Evolutionary conservation across 1,140 invertebrate genomes (phyloP), one percentile per base, ranked within the genome.

Genomic region (Rhyzopertha dominica): DNA sequence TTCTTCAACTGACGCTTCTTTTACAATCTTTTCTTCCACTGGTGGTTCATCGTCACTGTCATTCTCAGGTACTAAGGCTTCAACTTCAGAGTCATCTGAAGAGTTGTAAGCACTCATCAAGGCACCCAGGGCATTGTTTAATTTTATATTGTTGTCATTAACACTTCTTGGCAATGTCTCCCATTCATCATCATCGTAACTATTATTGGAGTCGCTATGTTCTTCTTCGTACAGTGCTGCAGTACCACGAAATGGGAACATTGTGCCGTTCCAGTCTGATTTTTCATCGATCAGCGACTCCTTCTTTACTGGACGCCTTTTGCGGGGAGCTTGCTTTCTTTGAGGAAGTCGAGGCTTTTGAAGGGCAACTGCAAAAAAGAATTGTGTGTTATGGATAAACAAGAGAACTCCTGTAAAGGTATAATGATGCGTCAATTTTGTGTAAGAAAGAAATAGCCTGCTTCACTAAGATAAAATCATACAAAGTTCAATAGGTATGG

Each of bases 81-180:
- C 31, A 37, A 52, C 16, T 29, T 63, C 59, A 38, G 71, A 69
- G 38, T 74, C 71, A 61, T 72, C 72, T 42, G 68, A 69, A 23
- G 71, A 73, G 28, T 64, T 67, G 67, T 78, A 78, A 40, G 72
- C 65, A 49, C 64, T 66, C 38, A 77, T 75, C 20, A 78, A 61
- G 41, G 66, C 69, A 30, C 66, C 64, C 40, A 78, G 60, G 16
- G 74, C 72, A 49, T 69, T 69, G 62, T 73, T 76, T 18, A 75
- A 42, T n/a, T 56, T 47, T 18, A 51, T 28, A 8, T 55, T 37
- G 30, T 17, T 20, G 16, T 46, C 37, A n/a, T n/a, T n/a, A n/a
- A n/a, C n/a, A n/a, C n/a, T n/a, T n/a, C n/a, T n/a, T n/a, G n/a
- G n/a, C 5, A 31, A 16, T 24, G 58, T 22, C 18, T 58, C 32